Evolutionary conservation across 2,888 invertebrate genomes (phyloP).

Genomic region (Imbricaverruca yamaguchii): DNA sequence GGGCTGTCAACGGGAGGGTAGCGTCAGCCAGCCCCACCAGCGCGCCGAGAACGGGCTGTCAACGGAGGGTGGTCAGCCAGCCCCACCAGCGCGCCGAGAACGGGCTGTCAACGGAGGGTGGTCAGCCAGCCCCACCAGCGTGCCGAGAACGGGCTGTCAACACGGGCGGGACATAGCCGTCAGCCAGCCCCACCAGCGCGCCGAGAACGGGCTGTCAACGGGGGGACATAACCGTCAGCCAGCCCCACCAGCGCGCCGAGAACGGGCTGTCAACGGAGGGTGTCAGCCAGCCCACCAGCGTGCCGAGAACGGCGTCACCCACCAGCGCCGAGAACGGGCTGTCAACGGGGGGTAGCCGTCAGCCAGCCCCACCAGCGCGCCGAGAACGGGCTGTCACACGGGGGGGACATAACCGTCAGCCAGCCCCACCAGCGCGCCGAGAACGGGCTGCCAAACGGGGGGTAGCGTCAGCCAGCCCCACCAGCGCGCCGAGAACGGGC

Average conservation of each 20-base stretch:
- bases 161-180: slow-evolving; percentile 37
- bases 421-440: slow-evolving; percentile 69
- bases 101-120: slow-evolving; percentile 43
- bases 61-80: slow-evolving; percentile 56
- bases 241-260: slow-evolving; percentile 65
- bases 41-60: slow-evolving; percentile 54
- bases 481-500: slow-evolving; percentile 64
- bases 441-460: slow-evolving; percentile 51
- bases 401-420: slow-evolving; percentile 52
- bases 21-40: slow-evolving; percentile 78
- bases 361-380: slow-evolving; percentile 75
- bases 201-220: slow-evolving; percentile 54
- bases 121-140: slow-evolving; percentile 77
- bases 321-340: slow-evolving; percentile 57
- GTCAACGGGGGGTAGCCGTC: slow-evolving; percentile 36
- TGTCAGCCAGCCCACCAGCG: slow-evolving; percentile 74
- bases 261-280: slow-evolving; percentile 51
- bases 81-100: slow-evolving; percentile 68
- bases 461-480: slow-evolving; percentile 67
- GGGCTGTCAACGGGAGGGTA: slow-evolving; percentile 46
- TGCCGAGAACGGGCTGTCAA: slow-evolving; percentile 54
- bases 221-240: slow-evolving; percentile 56
- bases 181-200: slow-evolving; percentile 75
- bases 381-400: slow-evolving; percentile 55
- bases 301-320: too few relatives aligned